Percentiles rank a stretch among this genome's conserved stretches.
These are phyloP conservation scores for Drosophila busckii DNA, from an alignment of 1,140 invertebrate genomes.

Conservation along the genomic window DNA sequence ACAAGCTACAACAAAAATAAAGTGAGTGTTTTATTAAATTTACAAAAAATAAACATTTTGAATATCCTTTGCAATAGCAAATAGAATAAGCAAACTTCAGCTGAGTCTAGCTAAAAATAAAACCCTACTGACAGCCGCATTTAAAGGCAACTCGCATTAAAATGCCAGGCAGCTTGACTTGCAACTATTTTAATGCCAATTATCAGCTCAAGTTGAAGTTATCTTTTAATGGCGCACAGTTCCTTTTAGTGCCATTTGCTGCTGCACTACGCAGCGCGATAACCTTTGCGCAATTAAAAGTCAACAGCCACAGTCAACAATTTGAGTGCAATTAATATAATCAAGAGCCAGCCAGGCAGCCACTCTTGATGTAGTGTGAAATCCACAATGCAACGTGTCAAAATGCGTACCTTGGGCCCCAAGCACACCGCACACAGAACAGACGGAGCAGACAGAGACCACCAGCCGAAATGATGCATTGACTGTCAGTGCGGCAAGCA, in stretches of 20 bases:
- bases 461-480: constrained; percentile 73
- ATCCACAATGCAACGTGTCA: constrained; percentile 59
- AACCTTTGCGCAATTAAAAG: constrained; percentile 64
- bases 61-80: constrained; percentile 25
- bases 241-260: too few relatives aligned
- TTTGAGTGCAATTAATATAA: constrained; percentile 61
- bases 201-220: constrained; percentile 16
- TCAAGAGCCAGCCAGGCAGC: constrained; percentile 37
- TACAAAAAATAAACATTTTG: constrained; percentile 10
- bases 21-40: constrained; percentile 61
- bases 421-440: not conserved
- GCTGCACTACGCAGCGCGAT: too few relatives aligned
- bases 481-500: constrained; percentile 57
- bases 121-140: not conserved
- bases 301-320: constrained; percentile 41
- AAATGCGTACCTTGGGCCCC: constrained; percentile 33
- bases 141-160: constrained; percentile 8
- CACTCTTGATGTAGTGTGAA: constrained; percentile 59
- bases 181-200: constrained; percentile 25
- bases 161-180: too few relatives aligned
- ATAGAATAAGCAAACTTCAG: too few relatives aligned
- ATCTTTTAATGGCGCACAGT: too few relatives aligned
- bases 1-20: constrained; percentile 34
- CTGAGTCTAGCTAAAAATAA: too few relatives aligned
- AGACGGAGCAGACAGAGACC: constrained; percentile 35